Conservation (phyloP, 2,113 vertebrate genomes). For the Phainopepla nitens region DNA sequence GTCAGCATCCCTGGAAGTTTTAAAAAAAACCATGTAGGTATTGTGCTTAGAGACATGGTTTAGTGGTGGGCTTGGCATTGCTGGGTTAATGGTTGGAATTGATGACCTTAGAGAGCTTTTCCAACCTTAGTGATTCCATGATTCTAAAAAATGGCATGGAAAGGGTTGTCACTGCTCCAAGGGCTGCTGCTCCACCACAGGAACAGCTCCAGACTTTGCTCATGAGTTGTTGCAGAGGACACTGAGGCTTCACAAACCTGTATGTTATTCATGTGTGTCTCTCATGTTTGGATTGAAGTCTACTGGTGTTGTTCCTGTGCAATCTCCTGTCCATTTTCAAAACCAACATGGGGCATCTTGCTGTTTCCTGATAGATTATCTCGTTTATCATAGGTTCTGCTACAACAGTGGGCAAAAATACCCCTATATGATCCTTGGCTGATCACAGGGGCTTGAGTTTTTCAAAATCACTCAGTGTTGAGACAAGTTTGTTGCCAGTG, state of each 20-base stretch:
- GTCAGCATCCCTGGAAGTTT: not conserved
- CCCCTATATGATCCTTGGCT: not conserved
- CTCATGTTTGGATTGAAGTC: not conserved
- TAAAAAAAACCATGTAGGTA: rapidly evolving
- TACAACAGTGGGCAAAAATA: not conserved
- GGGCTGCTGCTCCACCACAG: not conserved
- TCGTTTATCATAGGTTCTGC: not conserved
- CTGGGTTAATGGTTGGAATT: not conserved
- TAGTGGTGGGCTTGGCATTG: not conserved
- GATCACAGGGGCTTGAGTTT: not conserved
- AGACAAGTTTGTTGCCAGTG: not conserved
- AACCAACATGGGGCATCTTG: not conserved
- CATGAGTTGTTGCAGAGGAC: not conserved
- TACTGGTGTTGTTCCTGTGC: not conserved
- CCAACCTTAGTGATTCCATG: not conserved
- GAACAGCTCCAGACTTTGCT: not conserved
- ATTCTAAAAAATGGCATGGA: not conserved
- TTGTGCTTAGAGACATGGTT: not conserved
- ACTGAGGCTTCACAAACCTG: rapidly evolving
- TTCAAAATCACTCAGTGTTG: not conserved
- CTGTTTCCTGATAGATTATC: not conserved
- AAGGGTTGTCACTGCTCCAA: not conserved
- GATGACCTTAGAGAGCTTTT: not conserved
- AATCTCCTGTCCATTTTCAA: not conserved
- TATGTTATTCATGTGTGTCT: not conserved